These are phyloP conservation scores for Galeopsomyia nigrocyanea DNA, from an alignment of 2,888 invertebrate species.

Conservation along the genomic window DNA sequence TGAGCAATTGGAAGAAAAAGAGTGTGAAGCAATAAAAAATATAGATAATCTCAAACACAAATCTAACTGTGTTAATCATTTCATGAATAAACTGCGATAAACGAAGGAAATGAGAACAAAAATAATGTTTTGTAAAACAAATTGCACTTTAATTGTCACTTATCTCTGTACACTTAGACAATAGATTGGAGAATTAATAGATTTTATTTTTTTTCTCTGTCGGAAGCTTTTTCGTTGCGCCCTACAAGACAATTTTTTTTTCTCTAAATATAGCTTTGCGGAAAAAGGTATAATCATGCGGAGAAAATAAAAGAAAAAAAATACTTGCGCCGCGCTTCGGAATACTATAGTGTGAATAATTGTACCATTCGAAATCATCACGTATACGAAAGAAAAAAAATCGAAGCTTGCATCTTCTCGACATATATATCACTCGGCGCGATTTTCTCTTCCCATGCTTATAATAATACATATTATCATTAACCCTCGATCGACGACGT, in stretches of 20 bases:
- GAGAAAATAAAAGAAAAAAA: constrained; percentile 33
- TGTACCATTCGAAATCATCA: constrained; percentile 33
- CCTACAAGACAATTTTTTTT: constrained; percentile 1
- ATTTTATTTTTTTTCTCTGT: constrained; percentile 22
- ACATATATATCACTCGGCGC: constrained; percentile 28
- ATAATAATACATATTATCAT: constrained; percentile 14
- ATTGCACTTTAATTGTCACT: constrained; percentile 53
- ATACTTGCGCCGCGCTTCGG: constrained; percentile 27
- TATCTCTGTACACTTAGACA: constrained; percentile 48
- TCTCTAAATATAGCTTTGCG: constrained; percentile 10
- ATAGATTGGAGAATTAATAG: constrained; percentile 27
- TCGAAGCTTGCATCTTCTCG: constrained; percentile 23
- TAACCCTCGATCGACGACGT: constrained; percentile 2
- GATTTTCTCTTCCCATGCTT: constrained; percentile 2
- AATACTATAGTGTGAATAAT: constrained; percentile 24
- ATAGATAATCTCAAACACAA: constrained; percentile 1
- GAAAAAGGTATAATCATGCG: constrained; percentile 21
- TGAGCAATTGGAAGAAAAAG: constrained; percentile 17
- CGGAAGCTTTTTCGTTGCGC: constrained; percentile 7
- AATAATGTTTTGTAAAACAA: constrained; percentile 49
- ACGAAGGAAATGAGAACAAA: neutral
- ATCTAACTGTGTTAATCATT: neutral
- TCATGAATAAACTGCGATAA: neutral
- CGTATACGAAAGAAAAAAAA: constrained; percentile 16
- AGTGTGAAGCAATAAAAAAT: constrained; percentile 32